Base-by-base conservation (phyloP, 2,113 vertebrate genomes). In the Clarias magur region DNA sequence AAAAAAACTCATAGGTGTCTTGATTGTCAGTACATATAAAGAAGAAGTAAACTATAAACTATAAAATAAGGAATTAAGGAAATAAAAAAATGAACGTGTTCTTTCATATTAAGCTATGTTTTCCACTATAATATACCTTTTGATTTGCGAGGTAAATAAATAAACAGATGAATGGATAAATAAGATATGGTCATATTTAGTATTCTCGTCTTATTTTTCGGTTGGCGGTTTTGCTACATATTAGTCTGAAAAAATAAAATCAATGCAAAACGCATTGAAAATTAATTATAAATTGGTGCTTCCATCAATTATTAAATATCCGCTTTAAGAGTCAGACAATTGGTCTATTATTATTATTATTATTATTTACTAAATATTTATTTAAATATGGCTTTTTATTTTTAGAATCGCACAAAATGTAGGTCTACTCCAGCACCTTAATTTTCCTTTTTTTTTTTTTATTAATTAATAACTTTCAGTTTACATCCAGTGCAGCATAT, bases 271-370 rank as follows among this genome's bases (percentile, higher is more conserved):
- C 42, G 94, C 93, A 91, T 92, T 92, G 78, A 21, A 89, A 84
- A 96, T 98, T 92, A 98, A 98, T 98, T 96, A 97, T 98, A 95
- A 94, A 97, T 95, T 90, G 93, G 95, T 96, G 95, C 96, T 95
- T 95, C 95, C 96, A 97, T 98, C 94, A 97, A 98, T 98, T 97
- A 98, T 98, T 98, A 96, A 99, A 88, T 90, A 92, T 89, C 93
- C 95, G 95, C 95, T 96, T 79, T 79, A 96, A 97, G 97, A 97
- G 97, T 97, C 96, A 96, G 96, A 96, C 96, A 97, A 96, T 97
- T 42, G 7, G 30, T 1, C 30, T 97, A 98, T 98, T 94, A 96
- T 94, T 91, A 96, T 92, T 93, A 96, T 97, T 94, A 97, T 42
- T 42, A 42, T 42, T 42, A 42, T 5, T 81, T 23, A 21, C 2